A percentile compares a stretch with the other conserved stretches of the same genome.
These are phyloP conservation scores for Rosalia funebris DNA, from an alignment of 2,888 invertebrate genomes.

Conservation along the genomic window DNA sequence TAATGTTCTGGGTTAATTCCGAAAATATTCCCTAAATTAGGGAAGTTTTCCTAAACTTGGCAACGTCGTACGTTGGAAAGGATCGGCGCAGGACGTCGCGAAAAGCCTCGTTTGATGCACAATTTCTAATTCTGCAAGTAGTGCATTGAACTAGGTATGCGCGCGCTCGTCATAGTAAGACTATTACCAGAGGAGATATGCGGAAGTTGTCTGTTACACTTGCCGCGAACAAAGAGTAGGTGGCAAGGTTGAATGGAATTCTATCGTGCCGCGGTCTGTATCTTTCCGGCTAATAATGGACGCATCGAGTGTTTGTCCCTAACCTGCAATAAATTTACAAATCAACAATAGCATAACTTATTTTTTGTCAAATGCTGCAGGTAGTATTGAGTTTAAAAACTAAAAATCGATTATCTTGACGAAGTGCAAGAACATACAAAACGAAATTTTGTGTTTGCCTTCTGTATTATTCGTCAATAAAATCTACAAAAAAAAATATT, in stretches of 20 bases:
- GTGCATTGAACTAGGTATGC: conserved; percentile 43
- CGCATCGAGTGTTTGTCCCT: too few species aligned
- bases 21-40: background rate
- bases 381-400: too few species aligned
- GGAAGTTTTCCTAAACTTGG: background rate
- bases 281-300: background rate
- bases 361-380: too few species aligned
- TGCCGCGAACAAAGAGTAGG: conserved; percentile 12
- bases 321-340: too few species aligned
- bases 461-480: too few species aligned
- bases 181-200: conserved; percentile 4
- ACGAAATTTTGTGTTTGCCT: too few species aligned
- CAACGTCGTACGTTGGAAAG: background rate
- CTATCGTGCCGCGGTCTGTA: conserved; percentile 7
- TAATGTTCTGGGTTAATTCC: too few species aligned
- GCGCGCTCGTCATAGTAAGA: conserved; percentile 31
- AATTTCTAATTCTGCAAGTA: conserved; percentile 45
- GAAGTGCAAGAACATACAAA: too few species aligned
- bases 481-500: too few species aligned
- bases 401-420: too few species aligned
- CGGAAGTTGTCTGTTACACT: conserved; percentile 23
- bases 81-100: background rate
- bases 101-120: conserved; percentile 23
- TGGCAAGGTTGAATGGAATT: conserved; percentile 18
- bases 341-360: too few species aligned